Base-by-base conservation (phyloP, 2,797 vertebrate species). In the Numenius phaeopus region DNA sequence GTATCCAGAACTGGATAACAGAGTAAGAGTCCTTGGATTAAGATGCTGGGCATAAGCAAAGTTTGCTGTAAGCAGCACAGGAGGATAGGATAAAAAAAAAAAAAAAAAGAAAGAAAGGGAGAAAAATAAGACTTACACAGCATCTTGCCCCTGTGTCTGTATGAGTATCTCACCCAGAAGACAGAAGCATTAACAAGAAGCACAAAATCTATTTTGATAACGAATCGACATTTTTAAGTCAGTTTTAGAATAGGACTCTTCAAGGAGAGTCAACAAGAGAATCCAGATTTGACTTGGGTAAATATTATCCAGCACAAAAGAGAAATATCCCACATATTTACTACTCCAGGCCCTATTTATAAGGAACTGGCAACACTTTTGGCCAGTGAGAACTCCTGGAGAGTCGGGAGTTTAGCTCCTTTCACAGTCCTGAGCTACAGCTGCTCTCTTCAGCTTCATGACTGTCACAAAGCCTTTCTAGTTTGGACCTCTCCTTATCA, bases 171-270 rank as follows among this genome's bases (percentile, higher is more conserved):
- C 78, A 82, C 55, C 64, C 70, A 70, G 73, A 69, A 82, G 70
- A 76, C 34, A 95, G 85, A 76, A 95, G 73, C 67, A 83, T 89
- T 85, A 94, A 87, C n/a, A 85, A 94, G 85, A 94, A 90, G 81
- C 78, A 93, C 6, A 8, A 83, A 71, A 84, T 88, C 69, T 95
- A 39, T 82, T 95, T 87, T 70, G 66, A 82, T 90, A 86, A 83
- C 8, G 24, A 69, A 93, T 61, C 73, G 49, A 72, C 70, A 1
- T 1, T 91, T 91, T 96, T 5, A 65, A 61, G 19, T 73, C 82
- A 75, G 44, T 79, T 93, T 90, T 49, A 94, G 83, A 92, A 11
- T 3, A 46, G 37, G 70, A 55, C 46, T 75, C 58, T 94, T 91
- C 49, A 66, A 80, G 34, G 55, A 84, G 46, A 61, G 39, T 46